Evolutionary conservation across 2,888 invertebrate species (phyloP).

Genomic region (Phoronis australis): DNA sequence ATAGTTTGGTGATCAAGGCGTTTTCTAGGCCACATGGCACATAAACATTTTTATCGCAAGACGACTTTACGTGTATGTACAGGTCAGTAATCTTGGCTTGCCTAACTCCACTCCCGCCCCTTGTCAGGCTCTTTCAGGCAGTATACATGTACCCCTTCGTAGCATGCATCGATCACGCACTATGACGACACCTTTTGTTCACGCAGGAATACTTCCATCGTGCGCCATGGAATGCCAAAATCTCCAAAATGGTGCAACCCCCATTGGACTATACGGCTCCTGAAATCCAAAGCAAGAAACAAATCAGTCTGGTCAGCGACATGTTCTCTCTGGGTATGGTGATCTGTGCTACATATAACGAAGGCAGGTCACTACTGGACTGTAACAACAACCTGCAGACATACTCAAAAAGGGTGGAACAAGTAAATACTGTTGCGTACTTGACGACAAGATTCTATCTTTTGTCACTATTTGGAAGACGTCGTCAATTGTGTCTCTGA

Average conservation of each 20-base stretch:
- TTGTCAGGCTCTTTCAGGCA: too few species aligned
- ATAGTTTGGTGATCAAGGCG: too few species aligned
- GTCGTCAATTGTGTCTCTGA: too few species aligned
- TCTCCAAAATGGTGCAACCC: constrained; percentile 88
- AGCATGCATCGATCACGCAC: not conserved
- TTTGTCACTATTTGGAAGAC: too few species aligned
- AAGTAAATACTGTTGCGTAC: too few species aligned
- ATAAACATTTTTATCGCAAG: too few species aligned
- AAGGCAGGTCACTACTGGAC: constrained; percentile 81
- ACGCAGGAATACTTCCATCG: constrained; percentile 72
- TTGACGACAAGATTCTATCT: too few species aligned
- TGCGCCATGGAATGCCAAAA: constrained; percentile 83
- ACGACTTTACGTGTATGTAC: too few species aligned
- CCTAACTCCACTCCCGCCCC: too few species aligned
- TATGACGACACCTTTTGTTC: constrained; percentile 20
- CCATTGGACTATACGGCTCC: constrained; percentile 92
- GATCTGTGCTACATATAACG: constrained; percentile 86
- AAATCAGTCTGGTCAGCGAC: constrained; percentile 75
- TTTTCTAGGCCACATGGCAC: too few species aligned
- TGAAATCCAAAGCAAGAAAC: constrained; percentile 73
- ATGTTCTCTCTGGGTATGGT: constrained; percentile 96
- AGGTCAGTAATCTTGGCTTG: too few species aligned
- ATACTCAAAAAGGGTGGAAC: constrained; percentile 85
- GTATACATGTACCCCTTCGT: not conserved
- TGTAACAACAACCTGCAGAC: constrained; percentile 82